Evolutionary conservation across 2,888 invertebrate genomes (phyloP).

Genomic region (Pollenia labialis): DNA sequence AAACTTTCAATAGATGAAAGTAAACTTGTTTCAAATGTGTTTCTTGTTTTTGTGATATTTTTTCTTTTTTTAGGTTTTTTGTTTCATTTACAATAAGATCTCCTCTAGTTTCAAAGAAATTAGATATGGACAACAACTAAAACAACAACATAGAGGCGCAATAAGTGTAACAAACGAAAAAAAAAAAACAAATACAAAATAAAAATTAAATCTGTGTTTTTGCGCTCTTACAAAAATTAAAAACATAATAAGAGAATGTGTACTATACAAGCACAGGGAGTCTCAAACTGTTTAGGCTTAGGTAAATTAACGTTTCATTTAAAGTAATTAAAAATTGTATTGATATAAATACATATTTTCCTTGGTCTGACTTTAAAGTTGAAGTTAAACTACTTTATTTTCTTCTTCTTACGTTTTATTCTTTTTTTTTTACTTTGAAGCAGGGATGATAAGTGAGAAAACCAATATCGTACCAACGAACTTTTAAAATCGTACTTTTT

Average conservation of each 20-base stretch:
- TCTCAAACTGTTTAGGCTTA: conserved; percentile 9
- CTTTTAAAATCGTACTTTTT: no score
- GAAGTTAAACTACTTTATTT: no score
- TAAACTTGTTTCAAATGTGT: conserved; percentile 63
- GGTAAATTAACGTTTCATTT: background rate
- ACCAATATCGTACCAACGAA: no score
- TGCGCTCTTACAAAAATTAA: conserved; percentile 24
- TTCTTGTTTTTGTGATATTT: conserved; percentile 40
- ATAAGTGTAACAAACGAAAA: conserved; percentile 67
- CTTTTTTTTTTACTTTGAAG: no score
- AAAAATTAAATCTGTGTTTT: conserved; percentile 43
- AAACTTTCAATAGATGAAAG: conserved; percentile 70
- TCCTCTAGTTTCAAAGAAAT: conserved; percentile 60
- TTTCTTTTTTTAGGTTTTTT: conserved; percentile 17
- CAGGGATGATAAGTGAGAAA: no score
- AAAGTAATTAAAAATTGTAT: no score
- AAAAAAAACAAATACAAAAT: conserved; percentile 45
- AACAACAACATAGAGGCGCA: conserved; percentile 37
- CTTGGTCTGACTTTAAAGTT: no score
- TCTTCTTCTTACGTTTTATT: no score
- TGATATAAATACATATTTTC: no score
- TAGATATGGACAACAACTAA: conserved; percentile 9
- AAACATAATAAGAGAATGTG: conserved; percentile 71
- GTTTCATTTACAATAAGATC: conserved; percentile 57
- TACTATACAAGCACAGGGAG: conserved; percentile 46